These are phyloP conservation scores for Acrocephalus kingi DNA, from an alignment of 2,113 vertebrate species.

Conservation along the genomic window DNA sequence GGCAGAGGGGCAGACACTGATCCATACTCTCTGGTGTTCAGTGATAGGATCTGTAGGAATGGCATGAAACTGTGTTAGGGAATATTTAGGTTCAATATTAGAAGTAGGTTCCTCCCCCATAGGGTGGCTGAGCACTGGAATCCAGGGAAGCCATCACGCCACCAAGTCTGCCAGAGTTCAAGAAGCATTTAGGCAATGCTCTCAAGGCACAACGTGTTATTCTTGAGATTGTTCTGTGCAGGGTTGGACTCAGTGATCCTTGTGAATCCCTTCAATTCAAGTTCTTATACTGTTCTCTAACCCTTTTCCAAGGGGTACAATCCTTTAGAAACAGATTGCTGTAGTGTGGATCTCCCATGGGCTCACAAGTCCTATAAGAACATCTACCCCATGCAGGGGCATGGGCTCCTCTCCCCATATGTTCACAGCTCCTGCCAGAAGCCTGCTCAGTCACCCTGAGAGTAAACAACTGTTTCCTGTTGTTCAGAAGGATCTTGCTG, in stretches of 20 bases:
- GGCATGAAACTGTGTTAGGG: background rate
- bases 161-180: background rate
- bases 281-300: background rate
- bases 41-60: background rate
- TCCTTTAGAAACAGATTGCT: background rate
- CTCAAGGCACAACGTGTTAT: background rate
- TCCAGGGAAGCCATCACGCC: background rate
- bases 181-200: fast-evolving
- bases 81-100: background rate
- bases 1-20: background rate
- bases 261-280: background rate
- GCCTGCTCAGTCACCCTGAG: background rate
- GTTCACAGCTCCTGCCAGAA: background rate
- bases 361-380: background rate
- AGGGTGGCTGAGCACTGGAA: background rate
- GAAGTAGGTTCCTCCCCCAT: background rate
- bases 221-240: background rate
- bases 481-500: background rate
- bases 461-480: background rate
- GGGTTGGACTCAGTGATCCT: background rate
- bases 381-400: no score
- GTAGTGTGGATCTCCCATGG: background rate
- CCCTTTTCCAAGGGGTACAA: background rate
- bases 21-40: background rate
- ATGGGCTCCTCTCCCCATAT: background rate